Base-by-base conservation (phyloP, 2,888 invertebrate species). In the Pandemis corylana region DNA sequence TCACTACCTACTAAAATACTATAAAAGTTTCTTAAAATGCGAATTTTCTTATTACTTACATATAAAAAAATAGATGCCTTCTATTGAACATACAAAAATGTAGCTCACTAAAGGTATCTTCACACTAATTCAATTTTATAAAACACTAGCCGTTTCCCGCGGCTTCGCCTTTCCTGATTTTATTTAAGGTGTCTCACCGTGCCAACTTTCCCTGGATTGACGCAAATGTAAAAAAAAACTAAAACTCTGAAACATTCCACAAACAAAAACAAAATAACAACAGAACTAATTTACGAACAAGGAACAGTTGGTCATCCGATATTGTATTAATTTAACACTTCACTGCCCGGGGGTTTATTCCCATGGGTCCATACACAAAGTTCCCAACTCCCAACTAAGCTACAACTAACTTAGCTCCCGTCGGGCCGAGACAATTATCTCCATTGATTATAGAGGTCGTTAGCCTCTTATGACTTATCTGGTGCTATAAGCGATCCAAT, bases 311-410 rank as follows among this genome's bases (percentile, higher is more conserved):
- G 72, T 61, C 73, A 69, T 70, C 62, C 53, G 74, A 70, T 70
- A 70, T 75, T 67, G 70, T 75, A 67, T 70, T 75, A 75, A 70
- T 75, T 75, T 70, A 70, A 70, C 62, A 70, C 70, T 66, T 61
- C 44, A 44, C 66, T 70, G 74, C 65, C 20, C 66, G 41, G 59
- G 59, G 59, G 49, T 70, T 20, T 20, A 51, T 62, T 66, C 74
- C 66, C 66, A 5, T 12, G 41, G 36, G 62, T 44, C 59, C 64
- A 42, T 59, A 51, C 42, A n/a, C 42, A 49, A 68, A 74, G 73
- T 74, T 74, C 59, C 20, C 20, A 68, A 72, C 73, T 59, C 49
- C 42, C n/a, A 49, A 49, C 73, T 61, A 66, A 74, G 68, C 59
- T 61, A 15, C 28, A 59, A 59, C 59, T 28, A 63, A 72, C 41